Conservation (phyloP, 2,888 invertebrate genomes). For the Archips xylosteana region DNA sequence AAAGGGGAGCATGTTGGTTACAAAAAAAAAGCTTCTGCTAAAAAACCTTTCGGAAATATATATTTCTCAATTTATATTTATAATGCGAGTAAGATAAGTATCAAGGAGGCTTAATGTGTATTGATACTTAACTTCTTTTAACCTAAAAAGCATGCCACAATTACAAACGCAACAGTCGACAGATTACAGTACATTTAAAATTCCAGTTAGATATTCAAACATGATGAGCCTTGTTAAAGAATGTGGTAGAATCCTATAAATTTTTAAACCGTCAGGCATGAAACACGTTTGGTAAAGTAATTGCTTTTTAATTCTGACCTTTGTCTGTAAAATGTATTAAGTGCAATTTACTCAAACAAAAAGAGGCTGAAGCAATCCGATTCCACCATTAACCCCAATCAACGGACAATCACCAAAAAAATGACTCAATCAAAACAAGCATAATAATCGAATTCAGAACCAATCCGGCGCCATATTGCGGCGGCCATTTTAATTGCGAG, state of each 20-base stretch:
- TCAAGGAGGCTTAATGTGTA: no score
- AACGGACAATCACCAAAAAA: slow-evolving; percentile 36
- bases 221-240: neutral
- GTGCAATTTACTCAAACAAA: neutral
- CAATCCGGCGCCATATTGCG: slow-evolving; percentile 44
- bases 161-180: no score
- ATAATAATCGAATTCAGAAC: slow-evolving; percentile 56
- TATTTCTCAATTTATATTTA: no score
- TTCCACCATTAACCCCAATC: slow-evolving; percentile 16
- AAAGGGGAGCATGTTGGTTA: no score
- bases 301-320: slow-evolving; percentile 1
- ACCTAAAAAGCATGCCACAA: no score
- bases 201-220: no score
- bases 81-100: no score
- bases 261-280: no score
- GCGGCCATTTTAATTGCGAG: slow-evolving; percentile 53
- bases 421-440: slow-evolving; percentile 52
- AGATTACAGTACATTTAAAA: no score
- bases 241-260: neutral
- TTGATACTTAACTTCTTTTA: no score
- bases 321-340: neutral
- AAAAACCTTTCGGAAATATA: no score
- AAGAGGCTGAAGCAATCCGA: neutral
- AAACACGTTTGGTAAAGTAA: neutral
- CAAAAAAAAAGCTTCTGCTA: no score